A percentile compares a stretch with the other conserved stretches of the same genome.
These are phyloP conservation scores for Scaptodrosophila lebanonensis DNA, from an alignment of 1,140 invertebrate species.

Conservation along the genomic window DNA sequence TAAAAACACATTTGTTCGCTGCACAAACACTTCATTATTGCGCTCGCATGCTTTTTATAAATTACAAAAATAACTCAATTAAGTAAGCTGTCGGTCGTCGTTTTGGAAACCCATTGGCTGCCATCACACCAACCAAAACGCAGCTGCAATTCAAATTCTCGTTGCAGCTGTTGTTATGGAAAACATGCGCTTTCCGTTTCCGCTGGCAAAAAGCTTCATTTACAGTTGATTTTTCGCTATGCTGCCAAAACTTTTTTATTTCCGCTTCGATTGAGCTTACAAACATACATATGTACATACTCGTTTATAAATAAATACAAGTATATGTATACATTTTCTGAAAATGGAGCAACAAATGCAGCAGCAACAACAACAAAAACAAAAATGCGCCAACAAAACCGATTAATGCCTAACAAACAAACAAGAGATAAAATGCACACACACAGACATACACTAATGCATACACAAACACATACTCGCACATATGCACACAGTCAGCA, in stretches of 20 bases:
- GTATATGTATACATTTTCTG: slow-evolving; percentile 63
- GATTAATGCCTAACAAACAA: slow-evolving; percentile 59
- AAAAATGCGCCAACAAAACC: too few species aligned
- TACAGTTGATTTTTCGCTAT: slow-evolving; percentile 42
- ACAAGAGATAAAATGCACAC: slow-evolving; percentile 12
- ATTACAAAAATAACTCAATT: slow-evolving; percentile 65
- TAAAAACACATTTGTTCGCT: slow-evolving; percentile 47
- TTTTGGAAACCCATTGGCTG: not conserved
- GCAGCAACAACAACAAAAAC: too few species aligned
- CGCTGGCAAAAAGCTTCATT: slow-evolving; percentile 21
- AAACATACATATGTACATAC: too few species aligned
- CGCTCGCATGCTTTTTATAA: slow-evolving; percentile 39
- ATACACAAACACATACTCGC: not conserved
- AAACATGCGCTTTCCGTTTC: slow-evolving; percentile 67
- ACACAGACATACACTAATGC: not conserved
- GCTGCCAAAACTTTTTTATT: slow-evolving; percentile 49
- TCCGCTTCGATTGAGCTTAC: slow-evolving; percentile 67
- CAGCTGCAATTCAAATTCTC: too few species aligned
- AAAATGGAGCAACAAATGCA: slow-evolving; percentile 51
- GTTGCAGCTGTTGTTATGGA: slow-evolving; percentile 19
- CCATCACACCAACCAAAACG: not conserved
- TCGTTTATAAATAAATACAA: too few species aligned
- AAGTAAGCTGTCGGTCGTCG: slow-evolving; percentile 24
- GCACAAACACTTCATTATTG: slow-evolving; percentile 52
- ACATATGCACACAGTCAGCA: slow-evolving; percentile 24